phyloP scores from a whole-genome alignment of 2,797 vertebrate genomes.

The Semaprochilodus insignis region DNA sequence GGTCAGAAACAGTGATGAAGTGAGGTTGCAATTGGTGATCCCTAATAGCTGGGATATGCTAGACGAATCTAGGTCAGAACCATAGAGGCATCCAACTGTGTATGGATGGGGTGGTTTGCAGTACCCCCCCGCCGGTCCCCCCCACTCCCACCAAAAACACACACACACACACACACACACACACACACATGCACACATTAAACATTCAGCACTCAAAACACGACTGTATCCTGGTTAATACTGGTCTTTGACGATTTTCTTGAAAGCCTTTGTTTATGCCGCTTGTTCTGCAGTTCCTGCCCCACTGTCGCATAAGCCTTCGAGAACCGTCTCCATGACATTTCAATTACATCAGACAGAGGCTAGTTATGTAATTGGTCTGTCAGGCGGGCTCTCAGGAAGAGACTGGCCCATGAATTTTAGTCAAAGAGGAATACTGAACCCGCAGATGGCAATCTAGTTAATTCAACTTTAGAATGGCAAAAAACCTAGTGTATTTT shows the following conservation, averaged over 20 bases:
- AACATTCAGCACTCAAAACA: background rate
- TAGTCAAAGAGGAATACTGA: constrained; percentile 21
- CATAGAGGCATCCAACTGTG: constrained; percentile 37
- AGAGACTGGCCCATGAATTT: constrained; percentile 35
- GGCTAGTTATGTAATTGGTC: constrained; percentile 54
- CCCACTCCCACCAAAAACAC: background rate
- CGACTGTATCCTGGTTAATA: background rate
- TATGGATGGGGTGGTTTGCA: constrained; percentile 19
- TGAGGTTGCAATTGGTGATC: constrained; percentile 42
- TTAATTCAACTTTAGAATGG: constrained; percentile 4
- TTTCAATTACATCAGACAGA: constrained; percentile 33
- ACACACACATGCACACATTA: background rate
- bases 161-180: constrained; percentile 14
- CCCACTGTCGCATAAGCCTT: constrained; percentile 7
- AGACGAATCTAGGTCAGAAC: constrained; percentile 58
- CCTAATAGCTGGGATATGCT: constrained; percentile 32
- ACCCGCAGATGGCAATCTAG: constrained; percentile 13
- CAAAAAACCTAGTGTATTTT: background rate
- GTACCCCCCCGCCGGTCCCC: background rate
- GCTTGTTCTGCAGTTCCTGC: background rate
- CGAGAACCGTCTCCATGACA: constrained; percentile 25
- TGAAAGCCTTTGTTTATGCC: background rate
- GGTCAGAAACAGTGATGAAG: constrained; percentile 25
- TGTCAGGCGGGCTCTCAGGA: constrained; percentile 20
- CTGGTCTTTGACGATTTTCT: background rate